Evolutionary conservation across 64 coral and sea anemone species (phyloP), one percentile per base, ranked within the genome.

Genomic region (Pocillopora damicornis): DNA sequence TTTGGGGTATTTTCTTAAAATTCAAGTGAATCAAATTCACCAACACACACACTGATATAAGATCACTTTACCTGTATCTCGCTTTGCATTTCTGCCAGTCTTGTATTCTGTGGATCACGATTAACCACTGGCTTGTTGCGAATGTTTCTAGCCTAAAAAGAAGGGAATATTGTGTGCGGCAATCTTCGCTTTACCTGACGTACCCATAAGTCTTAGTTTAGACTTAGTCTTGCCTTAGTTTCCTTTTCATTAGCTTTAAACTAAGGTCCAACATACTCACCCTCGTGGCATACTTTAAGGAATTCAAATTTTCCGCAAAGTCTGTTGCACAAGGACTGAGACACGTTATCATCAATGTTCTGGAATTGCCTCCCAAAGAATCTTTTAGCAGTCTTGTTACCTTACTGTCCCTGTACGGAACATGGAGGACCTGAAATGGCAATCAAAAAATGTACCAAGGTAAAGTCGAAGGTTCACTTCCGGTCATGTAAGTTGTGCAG

Each of bases 401-500:
- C 60, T 99, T 99, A 59, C 97, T 99, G 63, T 99, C 97, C 57
- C 97, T 89, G 86, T 99, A 99, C 1, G 97, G 97, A 65, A 99
- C 82, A 75, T 99, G 93, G 42, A 78, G 11, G 38, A 89, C 80
- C 92, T 98, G 37, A 38, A 76, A 61, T 23, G 7, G 42, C 42
- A 51, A 51, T 51, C 42, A 51, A 1, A 51, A 51, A 7, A 51
- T 51, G 42, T 7, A 51, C 0, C 42, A 51, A 51, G 42, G 42
- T 51, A 51, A 51, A 51, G 42, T 51, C 0, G 42, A 51, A 51
- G 42, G 42, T 4, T 51, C 42, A 51, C 42, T 2, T 51, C 3
- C 42, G 42, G 42, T 7, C 42, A 51, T 51, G 2, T 51, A 51
- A 51, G 2, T 51, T 4, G 1, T 51, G 2, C 42, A 51, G 7